These are phyloP conservation scores for Hassar affinis DNA, from an alignment of 2,113 vertebrate species.

Conservation along the genomic window DNA sequence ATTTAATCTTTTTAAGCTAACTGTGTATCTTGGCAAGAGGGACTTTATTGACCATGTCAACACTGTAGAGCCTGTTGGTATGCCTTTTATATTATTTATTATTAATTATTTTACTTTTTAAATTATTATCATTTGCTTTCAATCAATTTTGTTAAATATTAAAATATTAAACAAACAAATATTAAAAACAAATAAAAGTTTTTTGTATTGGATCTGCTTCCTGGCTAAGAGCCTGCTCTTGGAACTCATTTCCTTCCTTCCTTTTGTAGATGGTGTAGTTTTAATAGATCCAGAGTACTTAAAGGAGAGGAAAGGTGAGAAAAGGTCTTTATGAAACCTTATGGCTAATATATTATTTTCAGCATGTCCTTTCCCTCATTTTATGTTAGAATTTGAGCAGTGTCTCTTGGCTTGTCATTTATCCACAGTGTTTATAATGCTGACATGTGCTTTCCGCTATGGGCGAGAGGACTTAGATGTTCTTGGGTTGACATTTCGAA, in stretches of 20 bases:
- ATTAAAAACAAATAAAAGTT: not conserved
- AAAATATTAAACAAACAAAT: not conserved
- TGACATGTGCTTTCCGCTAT: conserved; percentile 96
- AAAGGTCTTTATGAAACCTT: not conserved
- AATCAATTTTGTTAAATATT: not conserved
- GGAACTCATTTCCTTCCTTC: conserved; percentile 10
- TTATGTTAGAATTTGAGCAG: not conserved
- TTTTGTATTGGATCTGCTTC: not conserved
- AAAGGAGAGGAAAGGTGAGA: conserved; percentile 92
- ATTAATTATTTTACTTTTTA: not conserved
- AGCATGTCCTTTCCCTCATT: not conserved
- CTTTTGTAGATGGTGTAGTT: conserved; percentile 85
- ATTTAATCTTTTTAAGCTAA: conserved; percentile 64
- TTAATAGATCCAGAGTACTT: conserved; percentile 94
- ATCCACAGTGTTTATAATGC: conserved; percentile 83
- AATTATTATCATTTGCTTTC: not conserved
- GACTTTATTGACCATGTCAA: conserved; percentile 80
- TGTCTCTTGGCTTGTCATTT: conserved; percentile 1
- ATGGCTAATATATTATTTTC: not conserved
- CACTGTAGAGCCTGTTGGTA: conserved; percentile 75
- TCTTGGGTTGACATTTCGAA: conserved; percentile 90
- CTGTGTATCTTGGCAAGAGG: conserved; percentile 78
- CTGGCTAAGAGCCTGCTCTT: not conserved
- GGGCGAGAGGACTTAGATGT: conserved; percentile 95
- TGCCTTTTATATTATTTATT: conserved; percentile 37